Base-by-base conservation (phyloP, 1,140 invertebrate genomes). In the Heterodera schachtii region DNA sequence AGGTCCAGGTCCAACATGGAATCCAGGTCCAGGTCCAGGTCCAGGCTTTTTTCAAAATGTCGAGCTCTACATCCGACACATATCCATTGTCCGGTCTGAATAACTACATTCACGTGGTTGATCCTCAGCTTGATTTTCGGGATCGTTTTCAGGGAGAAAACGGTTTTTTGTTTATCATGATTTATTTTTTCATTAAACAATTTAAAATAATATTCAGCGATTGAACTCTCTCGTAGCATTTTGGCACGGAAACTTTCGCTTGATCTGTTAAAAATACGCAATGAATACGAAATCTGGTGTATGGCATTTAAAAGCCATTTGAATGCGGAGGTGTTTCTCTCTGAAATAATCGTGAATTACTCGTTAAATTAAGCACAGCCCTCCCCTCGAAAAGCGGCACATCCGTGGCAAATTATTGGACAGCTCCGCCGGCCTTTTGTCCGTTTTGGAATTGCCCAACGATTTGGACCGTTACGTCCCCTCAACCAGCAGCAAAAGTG, bases 201-300 rank as follows among this genome's bases (percentile, higher is more conserved):
- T 52, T 52, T 1, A 52, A 52, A 8, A n/a, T n/a, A n/a, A 16
- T 13, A 11, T 64, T 64, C 16, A 64, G 57, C 57, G 16, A 64
- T 64, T 64, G 57, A 64, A 64, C 57, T 64, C 0, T 19, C 16
- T 64, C 57, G 57, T 5, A 64, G 57, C 16, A 64, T 64, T 64
- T 64, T 64, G 57, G 57, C 57, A 64, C 57, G 57, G 57, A 64
- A 64, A 64, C 57, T 64, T 64, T 64, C 16, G 57, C 57, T 64
- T 19, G 57, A 64, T 19, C 19, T 64, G 19, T 5, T 64, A 19
- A 64, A 19, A 16, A 64, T 64, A 64, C 57, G 57, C 57, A 64
- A 19, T 19, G 57, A 64, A 11, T 64, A 64, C 16, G 19, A 64
- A 11, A 13, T 64, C 16, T 64, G 57, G 57, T 64, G 11, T 4